Conservation (phyloP, 2,888 invertebrate species). For the Pocota personata region DNA sequence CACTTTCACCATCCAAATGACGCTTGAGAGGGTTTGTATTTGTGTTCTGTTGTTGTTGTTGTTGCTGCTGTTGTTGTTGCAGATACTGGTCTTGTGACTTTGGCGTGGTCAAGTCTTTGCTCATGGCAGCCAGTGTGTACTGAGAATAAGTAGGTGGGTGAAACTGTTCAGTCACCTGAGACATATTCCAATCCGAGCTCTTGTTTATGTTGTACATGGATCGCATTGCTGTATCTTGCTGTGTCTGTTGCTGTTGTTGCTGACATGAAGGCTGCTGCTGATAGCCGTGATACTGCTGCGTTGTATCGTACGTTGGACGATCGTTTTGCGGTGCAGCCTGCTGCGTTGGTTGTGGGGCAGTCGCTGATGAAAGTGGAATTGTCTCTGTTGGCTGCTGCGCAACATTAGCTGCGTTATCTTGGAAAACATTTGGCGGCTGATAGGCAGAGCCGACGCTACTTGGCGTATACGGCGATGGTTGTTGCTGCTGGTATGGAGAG, state of each 20-base stretch:
- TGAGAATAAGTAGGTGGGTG: conserved; percentile 64
- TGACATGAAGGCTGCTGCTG: conserved; percentile 63
- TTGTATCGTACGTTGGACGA: conserved; percentile 45
- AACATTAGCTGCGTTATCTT: conserved; percentile 48
- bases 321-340: conserved; percentile 46
- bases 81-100: conserved; percentile 60
- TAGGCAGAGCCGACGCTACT: conserved; percentile 70
- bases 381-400: conserved; percentile 73
- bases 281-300: conserved; percentile 73
- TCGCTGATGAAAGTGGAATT: conserved; percentile 56
- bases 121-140: conserved; percentile 55
- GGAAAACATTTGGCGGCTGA: conserved; percentile 72
- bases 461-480: conserved; percentile 74
- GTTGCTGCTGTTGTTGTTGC: conserved; percentile 60
- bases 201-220: conserved; percentile 75
- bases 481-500: conserved; percentile 82
- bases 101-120: conserved; percentile 51
- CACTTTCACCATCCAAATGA: conserved; percentile 75
- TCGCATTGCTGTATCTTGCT: conserved; percentile 75
- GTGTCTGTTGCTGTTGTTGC: conserved; percentile 73
- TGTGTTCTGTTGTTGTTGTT: conserved; percentile 59
- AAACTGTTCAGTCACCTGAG: conserved; percentile 62
- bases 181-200: conserved; percentile 60
- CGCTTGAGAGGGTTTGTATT: conserved; percentile 78
- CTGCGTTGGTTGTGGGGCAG: conserved; percentile 63